A percentile compares a stretch with the other conserved stretches of the same genome.
phyloP scores from a whole-genome alignment of 2,888 invertebrate genomes.

The Xestobium rufovillosum region DNA sequence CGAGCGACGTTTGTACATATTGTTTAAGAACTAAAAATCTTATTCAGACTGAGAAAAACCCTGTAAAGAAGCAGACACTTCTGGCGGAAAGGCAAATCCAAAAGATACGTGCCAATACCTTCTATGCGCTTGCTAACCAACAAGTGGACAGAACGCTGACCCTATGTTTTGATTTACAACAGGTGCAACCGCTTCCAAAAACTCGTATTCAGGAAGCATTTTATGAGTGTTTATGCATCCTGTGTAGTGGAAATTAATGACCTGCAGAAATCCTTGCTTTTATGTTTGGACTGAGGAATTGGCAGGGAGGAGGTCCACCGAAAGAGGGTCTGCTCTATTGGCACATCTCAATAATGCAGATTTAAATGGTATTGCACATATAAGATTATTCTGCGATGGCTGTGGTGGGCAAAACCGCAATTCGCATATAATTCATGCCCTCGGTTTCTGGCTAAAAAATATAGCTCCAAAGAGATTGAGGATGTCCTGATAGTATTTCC shows the following conservation, averaged over 20 bases:
- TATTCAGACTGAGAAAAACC: constrained; percentile 14
- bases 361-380: constrained; percentile 6
- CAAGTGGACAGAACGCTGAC: constrained; percentile 7
- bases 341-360: constrained; percentile 1
- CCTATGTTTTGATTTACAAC: constrained; percentile 16
- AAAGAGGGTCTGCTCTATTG: constrained; percentile 23
- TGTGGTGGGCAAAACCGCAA: constrained; percentile 18
- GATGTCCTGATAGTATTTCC: background rate
- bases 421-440: constrained; percentile 6
- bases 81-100: constrained; percentile 10
- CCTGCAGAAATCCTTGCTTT: constrained; percentile 10
- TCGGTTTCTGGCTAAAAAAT: background rate
- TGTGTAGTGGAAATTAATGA: constrained; percentile 8
- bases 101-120: constrained; percentile 6
- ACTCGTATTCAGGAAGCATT: constrained; percentile 15
- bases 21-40: constrained; percentile 13
- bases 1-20: no score
- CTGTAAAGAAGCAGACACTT: constrained; percentile 18
- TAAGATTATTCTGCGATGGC: constrained; percentile 26
- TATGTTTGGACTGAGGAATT: constrained; percentile 21
- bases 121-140: constrained; percentile 6
- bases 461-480: background rate
- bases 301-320: constrained; percentile 21
- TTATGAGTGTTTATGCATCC: constrained; percentile 15
- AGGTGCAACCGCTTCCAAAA: constrained; percentile 16